Conservation (phyloP, 2,113 vertebrate species). For the Felis chaus region DNA sequence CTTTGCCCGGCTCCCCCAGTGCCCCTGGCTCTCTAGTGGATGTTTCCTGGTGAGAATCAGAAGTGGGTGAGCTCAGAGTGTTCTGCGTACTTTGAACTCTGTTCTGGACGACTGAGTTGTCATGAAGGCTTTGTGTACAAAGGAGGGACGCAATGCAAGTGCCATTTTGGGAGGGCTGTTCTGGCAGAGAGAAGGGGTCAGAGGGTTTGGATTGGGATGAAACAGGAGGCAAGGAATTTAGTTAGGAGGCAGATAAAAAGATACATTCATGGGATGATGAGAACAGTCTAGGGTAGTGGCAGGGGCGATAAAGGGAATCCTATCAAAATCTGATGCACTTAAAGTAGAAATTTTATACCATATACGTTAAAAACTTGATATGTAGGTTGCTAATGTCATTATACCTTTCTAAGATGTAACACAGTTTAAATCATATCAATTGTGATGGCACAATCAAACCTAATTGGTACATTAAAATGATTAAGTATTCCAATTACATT, state of each 20-base stretch:
- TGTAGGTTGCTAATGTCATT: background rate
- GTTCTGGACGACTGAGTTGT: background rate
- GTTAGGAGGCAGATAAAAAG: background rate
- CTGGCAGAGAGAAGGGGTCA: background rate
- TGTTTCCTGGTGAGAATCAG: background rate
- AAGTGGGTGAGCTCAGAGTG: background rate
- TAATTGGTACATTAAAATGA: background rate
- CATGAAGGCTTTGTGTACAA: background rate
- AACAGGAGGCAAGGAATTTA: background rate
- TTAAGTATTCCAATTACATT: background rate
- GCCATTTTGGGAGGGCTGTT: background rate
- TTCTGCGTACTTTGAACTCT: background rate
- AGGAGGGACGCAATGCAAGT: background rate
- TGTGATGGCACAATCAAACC: background rate
- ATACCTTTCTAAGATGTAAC: background rate
- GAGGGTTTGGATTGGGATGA: background rate
- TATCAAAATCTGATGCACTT: background rate
- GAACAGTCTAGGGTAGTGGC: background rate
- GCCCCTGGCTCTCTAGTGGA: background rate
- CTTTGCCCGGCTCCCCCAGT: fast-evolving
- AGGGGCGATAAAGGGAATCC: background rate
- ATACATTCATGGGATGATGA: fast-evolving
- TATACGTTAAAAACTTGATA: background rate
- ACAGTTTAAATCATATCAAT: background rate
- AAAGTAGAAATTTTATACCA: background rate